phyloP scores from a whole-genome alignment of 1,140 invertebrate genomes.

The Drosophila tsacasi region DNA sequence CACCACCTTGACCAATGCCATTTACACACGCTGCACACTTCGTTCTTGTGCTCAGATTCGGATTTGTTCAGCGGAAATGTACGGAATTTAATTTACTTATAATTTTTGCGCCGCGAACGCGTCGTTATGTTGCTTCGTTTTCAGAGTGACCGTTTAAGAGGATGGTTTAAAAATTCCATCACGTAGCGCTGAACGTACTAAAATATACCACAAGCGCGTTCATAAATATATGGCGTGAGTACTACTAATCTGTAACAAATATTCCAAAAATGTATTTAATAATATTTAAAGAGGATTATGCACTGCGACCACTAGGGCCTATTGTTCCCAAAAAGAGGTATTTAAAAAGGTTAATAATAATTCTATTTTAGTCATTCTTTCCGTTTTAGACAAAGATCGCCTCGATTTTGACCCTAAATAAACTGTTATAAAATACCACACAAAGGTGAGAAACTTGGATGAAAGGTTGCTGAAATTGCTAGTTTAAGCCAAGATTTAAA shows the following conservation, averaged over 20 bases:
- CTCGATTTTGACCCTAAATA: not conserved
- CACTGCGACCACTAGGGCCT: too few species aligned
- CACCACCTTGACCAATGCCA: conserved; percentile 2
- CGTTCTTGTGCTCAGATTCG: not conserved
- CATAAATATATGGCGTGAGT: not conserved
- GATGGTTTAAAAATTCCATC: not conserved
- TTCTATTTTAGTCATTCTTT: not conserved
- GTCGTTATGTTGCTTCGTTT: conserved; percentile 14
- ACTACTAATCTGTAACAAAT: not conserved
- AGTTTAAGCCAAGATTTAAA: conserved; percentile 15
- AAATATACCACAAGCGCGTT: not conserved
- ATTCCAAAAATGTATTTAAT: not conserved
- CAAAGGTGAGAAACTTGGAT: not conserved
- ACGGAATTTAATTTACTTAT: conserved; percentile 10
- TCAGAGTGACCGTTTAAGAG: conserved; percentile 9
- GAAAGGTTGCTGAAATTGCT: not conserved
- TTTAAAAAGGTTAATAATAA: too few species aligned
- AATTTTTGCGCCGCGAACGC: conserved; percentile 31
- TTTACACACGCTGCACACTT: not conserved
- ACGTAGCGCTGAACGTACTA: not conserved
- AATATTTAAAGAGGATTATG: too few species aligned
- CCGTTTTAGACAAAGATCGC: not conserved
- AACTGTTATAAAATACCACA: not conserved
- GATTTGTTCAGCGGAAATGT: not conserved
- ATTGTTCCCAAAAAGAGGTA: too few species aligned